Evolutionary conservation across 2,113 vertebrate genomes (phyloP).

Genomic region (Tapirus terrestris): DNA sequence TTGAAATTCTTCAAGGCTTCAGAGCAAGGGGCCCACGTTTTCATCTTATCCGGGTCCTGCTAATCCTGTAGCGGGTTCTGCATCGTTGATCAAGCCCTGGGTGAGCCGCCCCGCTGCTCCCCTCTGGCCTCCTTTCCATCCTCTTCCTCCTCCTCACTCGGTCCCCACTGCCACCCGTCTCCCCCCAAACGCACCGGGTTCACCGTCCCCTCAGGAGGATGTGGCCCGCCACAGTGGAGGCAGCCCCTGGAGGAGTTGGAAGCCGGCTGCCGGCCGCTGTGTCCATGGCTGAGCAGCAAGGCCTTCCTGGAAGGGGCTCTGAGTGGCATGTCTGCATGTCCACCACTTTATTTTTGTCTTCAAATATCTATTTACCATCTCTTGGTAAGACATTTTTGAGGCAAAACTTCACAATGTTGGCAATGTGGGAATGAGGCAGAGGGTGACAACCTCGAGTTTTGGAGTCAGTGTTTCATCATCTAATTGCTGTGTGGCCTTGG

Average conservation of each 20-base stretch:
- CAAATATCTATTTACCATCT: background rate
- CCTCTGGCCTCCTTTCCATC: background rate
- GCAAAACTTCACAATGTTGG: background rate
- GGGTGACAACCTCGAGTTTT: background rate
- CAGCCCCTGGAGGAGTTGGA: background rate
- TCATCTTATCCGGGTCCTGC: background rate
- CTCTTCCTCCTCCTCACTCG: background rate
- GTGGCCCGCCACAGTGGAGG: fast-evolving
- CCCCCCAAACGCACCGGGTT: background rate
- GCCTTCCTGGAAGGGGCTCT: background rate
- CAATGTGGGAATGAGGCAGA: background rate
- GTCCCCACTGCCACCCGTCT: background rate
- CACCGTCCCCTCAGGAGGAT: background rate
- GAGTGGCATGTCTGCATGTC: too few relatives aligned
- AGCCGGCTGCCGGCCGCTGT: background rate
- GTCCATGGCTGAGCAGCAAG: background rate
- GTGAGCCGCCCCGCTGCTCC: background rate
- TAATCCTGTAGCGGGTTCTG: background rate
- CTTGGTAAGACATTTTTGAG: background rate
- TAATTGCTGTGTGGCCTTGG: background rate
- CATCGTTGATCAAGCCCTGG: background rate
- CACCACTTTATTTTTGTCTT: background rate
- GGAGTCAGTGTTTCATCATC: background rate
- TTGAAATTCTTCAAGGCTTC: background rate
- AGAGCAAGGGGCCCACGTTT: fast-evolving